These are phyloP conservation scores for Cotesia chilonis DNA, from an alignment of 1,140 invertebrate genomes.

Conservation along the genomic window DNA sequence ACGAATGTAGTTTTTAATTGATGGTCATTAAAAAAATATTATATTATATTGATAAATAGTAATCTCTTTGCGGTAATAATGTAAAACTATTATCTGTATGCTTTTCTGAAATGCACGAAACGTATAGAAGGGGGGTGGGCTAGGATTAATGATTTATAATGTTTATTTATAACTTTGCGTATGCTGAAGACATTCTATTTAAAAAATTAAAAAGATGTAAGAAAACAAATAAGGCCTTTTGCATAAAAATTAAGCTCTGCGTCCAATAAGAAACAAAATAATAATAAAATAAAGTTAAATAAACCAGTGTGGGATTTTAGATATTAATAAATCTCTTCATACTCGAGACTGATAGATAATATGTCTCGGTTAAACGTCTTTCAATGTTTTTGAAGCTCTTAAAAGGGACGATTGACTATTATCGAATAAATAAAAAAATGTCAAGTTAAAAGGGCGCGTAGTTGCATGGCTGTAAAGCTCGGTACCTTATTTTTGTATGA, in stretches of 20 bases:
- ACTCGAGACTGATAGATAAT: constrained; percentile 27
- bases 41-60: constrained; percentile 42
- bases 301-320: constrained; percentile 12
- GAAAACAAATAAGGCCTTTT: constrained; percentile 54
- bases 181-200: constrained; percentile 36
- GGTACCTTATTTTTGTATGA: constrained; percentile 67
- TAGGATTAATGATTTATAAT: constrained; percentile 65
- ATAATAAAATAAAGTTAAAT: constrained; percentile 11
- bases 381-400: background rate
- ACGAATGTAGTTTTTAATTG: constrained; percentile 38
- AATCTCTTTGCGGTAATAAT: constrained; percentile 64
- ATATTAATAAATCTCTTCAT: background rate
- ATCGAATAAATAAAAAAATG: constrained; percentile 37
- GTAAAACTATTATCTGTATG: constrained; percentile 67
- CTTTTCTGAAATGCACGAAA: constrained; percentile 75
- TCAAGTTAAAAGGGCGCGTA: constrained; percentile 54
- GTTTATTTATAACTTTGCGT: constrained; percentile 55
- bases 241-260: constrained; percentile 62
- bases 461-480: constrained; percentile 65
- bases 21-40: constrained; percentile 53
- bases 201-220: constrained; percentile 27
- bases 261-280: constrained; percentile 44
- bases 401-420: constrained; percentile 2
- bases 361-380: constrained; percentile 13
- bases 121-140: constrained; percentile 71